phyloP scores from a whole-genome alignment of 2,888 invertebrate species.

The Platycheirus rosarum region DNA sequence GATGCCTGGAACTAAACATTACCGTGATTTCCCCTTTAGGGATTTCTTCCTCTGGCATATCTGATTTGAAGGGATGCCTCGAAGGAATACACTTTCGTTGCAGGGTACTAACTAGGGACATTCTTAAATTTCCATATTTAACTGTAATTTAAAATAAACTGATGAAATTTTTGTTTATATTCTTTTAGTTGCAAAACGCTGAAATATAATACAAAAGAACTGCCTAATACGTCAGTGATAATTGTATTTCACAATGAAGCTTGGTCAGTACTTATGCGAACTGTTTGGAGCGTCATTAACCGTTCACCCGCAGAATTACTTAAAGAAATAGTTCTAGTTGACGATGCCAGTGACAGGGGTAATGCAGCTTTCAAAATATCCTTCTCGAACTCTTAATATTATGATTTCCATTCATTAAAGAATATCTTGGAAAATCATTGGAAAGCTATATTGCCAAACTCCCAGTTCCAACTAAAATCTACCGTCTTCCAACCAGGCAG shows the following conservation, averaged over 20 bases:
- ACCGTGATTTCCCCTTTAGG: no score
- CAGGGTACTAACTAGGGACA: no score
- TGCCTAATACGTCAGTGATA: slow-evolving; percentile 95
- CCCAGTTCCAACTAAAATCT: slow-evolving; percentile 85
- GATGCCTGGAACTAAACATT: no score
- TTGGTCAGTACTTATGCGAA: slow-evolving; percentile 97
- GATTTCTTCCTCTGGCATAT: no score
- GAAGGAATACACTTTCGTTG: no score
- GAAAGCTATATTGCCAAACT: slow-evolving; percentile 87
- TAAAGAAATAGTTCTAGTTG: slow-evolving; percentile 93
- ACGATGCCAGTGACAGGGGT: slow-evolving; percentile 95
- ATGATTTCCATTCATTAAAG: slow-evolving; percentile 75
- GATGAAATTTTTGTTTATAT: no score
- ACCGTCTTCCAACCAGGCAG: slow-evolving; percentile 87
- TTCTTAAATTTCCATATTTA: no score
- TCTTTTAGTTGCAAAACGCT: slow-evolving; percentile 86
- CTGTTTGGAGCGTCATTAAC: slow-evolving; percentile 96
- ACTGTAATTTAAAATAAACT: no score
- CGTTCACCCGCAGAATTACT: slow-evolving; percentile 91
- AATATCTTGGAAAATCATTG: slow-evolving; percentile 85
- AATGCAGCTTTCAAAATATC: slow-evolving; percentile 73
- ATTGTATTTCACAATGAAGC: slow-evolving; percentile 99
- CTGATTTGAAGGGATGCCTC: no score
- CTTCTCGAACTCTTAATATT: neutral
- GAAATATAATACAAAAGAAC: slow-evolving; percentile 84